A percentile compares a stretch with the other conserved stretches of the same genome.
phyloP scores from a whole-genome alignment of 1,140 invertebrate species.

The Lepidurus packardi region DNA sequence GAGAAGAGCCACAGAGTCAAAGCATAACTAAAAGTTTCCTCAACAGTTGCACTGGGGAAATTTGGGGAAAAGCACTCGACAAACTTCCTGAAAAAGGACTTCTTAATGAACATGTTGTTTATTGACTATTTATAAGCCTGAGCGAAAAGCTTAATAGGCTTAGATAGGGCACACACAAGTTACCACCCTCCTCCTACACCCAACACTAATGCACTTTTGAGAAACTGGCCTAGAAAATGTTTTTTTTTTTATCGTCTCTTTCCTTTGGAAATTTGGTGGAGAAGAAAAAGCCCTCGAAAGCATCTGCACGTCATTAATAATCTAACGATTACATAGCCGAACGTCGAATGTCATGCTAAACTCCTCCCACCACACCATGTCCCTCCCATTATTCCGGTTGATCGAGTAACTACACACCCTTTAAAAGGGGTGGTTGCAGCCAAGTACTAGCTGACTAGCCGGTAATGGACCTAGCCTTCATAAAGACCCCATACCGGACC shows the following conservation, averaged over 20 bases:
- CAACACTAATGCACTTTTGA: neutral
- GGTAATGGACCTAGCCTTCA: neutral
- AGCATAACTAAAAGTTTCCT: too few relatives aligned
- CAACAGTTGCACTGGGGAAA: too few relatives aligned
- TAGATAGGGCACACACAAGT: neutral
- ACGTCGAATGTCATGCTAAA: too few relatives aligned
- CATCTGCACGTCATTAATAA: constrained; percentile 4
- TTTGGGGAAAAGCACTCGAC: too few relatives aligned
- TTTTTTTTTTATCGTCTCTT: too few relatives aligned
- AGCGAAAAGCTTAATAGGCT: neutral
- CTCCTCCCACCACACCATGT: neutral
- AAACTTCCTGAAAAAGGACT: too few relatives aligned
- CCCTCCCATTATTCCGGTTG: neutral
- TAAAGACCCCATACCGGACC: neutral
- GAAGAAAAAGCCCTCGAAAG: neutral
- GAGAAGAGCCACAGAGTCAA: too few relatives aligned
- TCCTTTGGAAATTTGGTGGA: neutral
- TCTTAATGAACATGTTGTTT: too few relatives aligned
- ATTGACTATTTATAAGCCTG: too few relatives aligned
- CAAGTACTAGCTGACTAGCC: neutral
- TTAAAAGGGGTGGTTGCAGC: neutral
- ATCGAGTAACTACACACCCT: neutral
- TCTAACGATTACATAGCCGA: neutral
- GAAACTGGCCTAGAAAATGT: neutral
- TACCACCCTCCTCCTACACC: neutral